These are phyloP conservation scores for Pelobates cultripes DNA, from an alignment of 2,797 vertebrate genomes.

Conservation along the genomic window DNA sequence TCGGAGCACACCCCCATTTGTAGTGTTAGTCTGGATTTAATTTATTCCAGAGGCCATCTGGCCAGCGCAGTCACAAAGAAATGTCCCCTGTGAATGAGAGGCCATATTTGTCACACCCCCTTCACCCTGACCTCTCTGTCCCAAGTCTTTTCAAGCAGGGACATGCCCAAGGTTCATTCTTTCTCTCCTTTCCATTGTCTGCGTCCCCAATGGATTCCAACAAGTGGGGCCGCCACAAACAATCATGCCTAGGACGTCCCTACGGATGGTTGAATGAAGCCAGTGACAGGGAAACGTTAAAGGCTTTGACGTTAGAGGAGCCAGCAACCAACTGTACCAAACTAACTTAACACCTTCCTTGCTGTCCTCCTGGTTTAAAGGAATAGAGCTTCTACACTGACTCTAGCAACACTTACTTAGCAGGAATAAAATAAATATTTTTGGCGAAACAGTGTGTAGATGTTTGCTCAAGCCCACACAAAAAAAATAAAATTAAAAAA, in stretches of 20 bases:
- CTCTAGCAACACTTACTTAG: too few species aligned
- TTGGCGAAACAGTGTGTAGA: too few species aligned
- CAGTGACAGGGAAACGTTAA: constrained; percentile 34
- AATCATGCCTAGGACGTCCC: constrained; percentile 44
- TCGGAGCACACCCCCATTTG: neutral
- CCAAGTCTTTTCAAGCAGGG: constrained; percentile 53
- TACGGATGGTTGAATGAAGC: constrained; percentile 38
- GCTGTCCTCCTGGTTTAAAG: constrained; percentile 7
- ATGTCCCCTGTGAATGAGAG: constrained; percentile 53
- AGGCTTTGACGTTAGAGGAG: constrained; percentile 41
- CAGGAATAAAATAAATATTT: too few species aligned
- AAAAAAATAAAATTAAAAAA: too few species aligned
- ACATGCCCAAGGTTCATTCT: constrained; percentile 56
- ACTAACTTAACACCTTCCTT: constrained; percentile 27
- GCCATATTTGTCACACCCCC: constrained; percentile 56
- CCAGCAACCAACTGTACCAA: constrained; percentile 39
- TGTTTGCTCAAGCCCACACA: too few species aligned
- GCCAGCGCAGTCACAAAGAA: constrained; percentile 53
- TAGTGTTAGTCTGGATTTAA: constrained; percentile 45
- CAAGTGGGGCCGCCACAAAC: constrained; percentile 51
- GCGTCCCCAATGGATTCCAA: constrained; percentile 39
- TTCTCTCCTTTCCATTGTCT: constrained; percentile 51
- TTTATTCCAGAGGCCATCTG: constrained; percentile 56
- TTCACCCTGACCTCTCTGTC: constrained; percentile 55
- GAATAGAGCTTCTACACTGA: neutral